Percentiles rank a stretch among this genome's conserved stretches.
These are phyloP conservation scores for Helicoverpa zea DNA, from an alignment of 1,140 invertebrate species.

Conservation along the genomic window DNA sequence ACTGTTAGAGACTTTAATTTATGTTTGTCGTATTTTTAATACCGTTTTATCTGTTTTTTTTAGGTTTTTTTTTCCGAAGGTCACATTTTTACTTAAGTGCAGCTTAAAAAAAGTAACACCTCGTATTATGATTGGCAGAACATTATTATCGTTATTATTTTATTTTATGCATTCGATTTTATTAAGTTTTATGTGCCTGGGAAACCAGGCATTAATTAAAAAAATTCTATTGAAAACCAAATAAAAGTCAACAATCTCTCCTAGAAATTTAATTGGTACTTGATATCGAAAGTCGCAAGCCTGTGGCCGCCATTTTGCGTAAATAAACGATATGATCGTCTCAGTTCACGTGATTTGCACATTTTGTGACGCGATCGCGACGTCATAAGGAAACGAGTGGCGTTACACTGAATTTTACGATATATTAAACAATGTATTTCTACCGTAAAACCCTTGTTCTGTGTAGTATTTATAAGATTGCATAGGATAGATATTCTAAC, in stretches of 20 bases:
- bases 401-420: constrained; percentile 14
- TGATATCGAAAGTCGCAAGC: constrained; percentile 6
- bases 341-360: constrained; percentile 32
- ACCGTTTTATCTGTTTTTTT: neutral
- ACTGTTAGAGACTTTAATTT: neutral
- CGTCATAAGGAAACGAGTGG: constrained; percentile 19
- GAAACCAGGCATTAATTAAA: too few relatives aligned
- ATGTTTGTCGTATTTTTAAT: neutral
- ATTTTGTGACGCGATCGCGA: constrained; percentile 20
- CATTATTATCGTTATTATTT: too few relatives aligned
- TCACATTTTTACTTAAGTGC: too few relatives aligned
- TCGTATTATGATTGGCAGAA: too few relatives aligned
- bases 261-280: neutral
- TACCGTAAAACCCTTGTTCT: constrained; percentile 7
- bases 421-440: neutral
- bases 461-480: too few relatives aligned
- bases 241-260: too few relatives aligned
- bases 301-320: neutral
- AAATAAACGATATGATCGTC: constrained; percentile 27
- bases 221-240: too few relatives aligned
- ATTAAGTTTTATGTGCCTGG: too few relatives aligned
- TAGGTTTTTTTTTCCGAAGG: too few relatives aligned
- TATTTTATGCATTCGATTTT: too few relatives aligned
- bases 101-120: too few relatives aligned
- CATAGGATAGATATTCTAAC: too few relatives aligned